Conservation (phyloP, 2,797 vertebrate genomes). For the Microctenopoma steveboyesi region DNA sequence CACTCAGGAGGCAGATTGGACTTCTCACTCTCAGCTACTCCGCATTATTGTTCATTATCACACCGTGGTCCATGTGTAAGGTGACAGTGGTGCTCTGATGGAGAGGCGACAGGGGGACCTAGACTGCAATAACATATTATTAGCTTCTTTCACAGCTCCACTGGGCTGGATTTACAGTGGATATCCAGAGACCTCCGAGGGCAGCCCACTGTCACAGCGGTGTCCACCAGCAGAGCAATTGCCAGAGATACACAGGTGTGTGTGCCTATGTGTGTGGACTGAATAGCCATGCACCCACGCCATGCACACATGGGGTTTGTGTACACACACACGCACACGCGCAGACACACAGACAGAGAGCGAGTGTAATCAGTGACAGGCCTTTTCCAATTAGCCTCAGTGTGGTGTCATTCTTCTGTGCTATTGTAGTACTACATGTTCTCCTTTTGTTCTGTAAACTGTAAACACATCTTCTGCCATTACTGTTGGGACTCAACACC, state of each 20-base stretch:
- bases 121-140: constrained; percentile 88
- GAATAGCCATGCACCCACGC: constrained; percentile 49
- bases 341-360: constrained; percentile 22
- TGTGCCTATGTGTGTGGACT: constrained; percentile 47
- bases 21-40: constrained; percentile 80
- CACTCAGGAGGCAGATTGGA: constrained; percentile 82
- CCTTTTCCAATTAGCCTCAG: constrained; percentile 68
- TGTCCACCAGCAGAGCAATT: constrained; percentile 72
- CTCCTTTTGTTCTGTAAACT: constrained; percentile 55
- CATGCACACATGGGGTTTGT: constrained; percentile 18
- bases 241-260: constrained; percentile 64
- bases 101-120: constrained; percentile 83
- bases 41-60: constrained; percentile 88
- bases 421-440: constrained; percentile 38
- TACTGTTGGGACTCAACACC: constrained; percentile 12
- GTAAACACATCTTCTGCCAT: constrained; percentile 46
- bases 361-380: constrained; percentile 68
- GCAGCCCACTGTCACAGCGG: constrained; percentile 79
- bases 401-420: constrained; percentile 56
- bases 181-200: constrained; percentile 85
- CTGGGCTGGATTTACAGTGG: constrained; percentile 86
- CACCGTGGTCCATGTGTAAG: constrained; percentile 79
- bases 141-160: constrained; percentile 85
- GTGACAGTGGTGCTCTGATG: constrained; percentile 84
- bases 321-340: constrained; percentile 9